Base-by-base conservation (phyloP, 2,113 vertebrate species). In the Brachionichthys hirsutus region DNA sequence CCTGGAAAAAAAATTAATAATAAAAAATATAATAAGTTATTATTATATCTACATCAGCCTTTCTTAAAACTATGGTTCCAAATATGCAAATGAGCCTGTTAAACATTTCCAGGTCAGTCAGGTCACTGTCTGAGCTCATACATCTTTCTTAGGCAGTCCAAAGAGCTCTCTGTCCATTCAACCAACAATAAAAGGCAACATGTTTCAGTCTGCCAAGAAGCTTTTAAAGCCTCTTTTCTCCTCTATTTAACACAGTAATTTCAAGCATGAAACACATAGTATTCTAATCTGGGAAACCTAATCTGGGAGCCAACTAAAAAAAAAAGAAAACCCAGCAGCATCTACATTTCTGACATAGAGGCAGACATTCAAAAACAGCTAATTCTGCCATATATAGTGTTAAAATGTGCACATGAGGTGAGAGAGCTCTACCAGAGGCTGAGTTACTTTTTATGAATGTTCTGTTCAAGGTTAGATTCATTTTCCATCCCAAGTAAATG, bases 1-100 rank as follows among this genome's bases (percentile, higher is more conserved):
- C 12, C 8, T 0, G 0, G 13, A 54, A 45, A 49, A 2, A 38
- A 38, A 38, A 10, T n/a, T n/a, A n/a, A n/a, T 11, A 38, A 10
- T 10, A 12, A 38, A 38, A 12, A 38, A 3, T 12, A 10, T 12
- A 3, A 9, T 38, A 38, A 35, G 9, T 35, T 12, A 11, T 18
- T 46, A 2, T 41, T 35, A 14, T 52, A 19, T 42, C 3, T 9
- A 12, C 11, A n/a, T 11, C 15, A 2, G 6, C 4, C 2, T 55
- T 35, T 3, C 35, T 18, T 24, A 40, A 70, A 57, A 43, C 22
- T 0, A n/a, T n/a, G 16, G 14, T 5, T 13, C 13, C 13, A 62
- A 24, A 63, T 13, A 71, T 77, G 70, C 36, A 76, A 81, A 83
- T 68, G 60, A 61, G 60, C 11, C 36, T 54, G 41, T 51, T 72